Evolutionary conservation across 1,140 invertebrate genomes (phyloP), one percentile per base, ranked within the genome.

Genomic region (Harpegnathos saltator): DNA sequence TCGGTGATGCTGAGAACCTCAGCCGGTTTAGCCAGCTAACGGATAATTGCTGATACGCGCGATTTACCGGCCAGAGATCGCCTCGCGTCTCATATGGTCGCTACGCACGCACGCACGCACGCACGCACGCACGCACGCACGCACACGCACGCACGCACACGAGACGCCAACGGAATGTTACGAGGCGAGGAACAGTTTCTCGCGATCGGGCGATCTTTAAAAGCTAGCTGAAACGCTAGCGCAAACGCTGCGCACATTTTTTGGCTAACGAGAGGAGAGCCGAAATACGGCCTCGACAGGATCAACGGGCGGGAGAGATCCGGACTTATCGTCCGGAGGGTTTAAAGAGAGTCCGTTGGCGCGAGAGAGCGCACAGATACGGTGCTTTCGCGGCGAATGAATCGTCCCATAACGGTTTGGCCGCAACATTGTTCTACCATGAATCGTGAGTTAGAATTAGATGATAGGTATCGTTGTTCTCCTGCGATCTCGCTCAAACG

Each of bases 1-100:
- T 90, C 89, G 89, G 91, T 91, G 91, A 88, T 89, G 87, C 86
- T 89, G 84, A 85, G 88, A 80, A 87, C 69, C 83, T 29, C 26
- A 74, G 74, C 92, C 91, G 91, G 92, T 93, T 93, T 93, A 92
- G 92, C 91, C 92, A 89, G 91, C 92, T 92, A 90, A 90, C 87
- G 91, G 90, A 93, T 93, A 93, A 94, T 94, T 92, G 90, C 89
- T 62, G 88, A 89, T 88, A 91, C 89, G 84, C 89, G 84, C 88
- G 84, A 87, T 68, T 89, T 88, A 88, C 89, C 82, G 87, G 89
- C 90, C 91, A 92, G 91, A 90, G 22, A 69, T 71, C 22, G 59
- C 73, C 33, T 58, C 56, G 38, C 52, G 58, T 80, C 65, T 69
- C 22, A 29, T 59, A 48, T 58, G 52, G 38, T 58, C 19, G 44